Evolutionary conservation across 2,113 vertebrate species (phyloP).

Genomic region (Strix uralensis): DNA sequence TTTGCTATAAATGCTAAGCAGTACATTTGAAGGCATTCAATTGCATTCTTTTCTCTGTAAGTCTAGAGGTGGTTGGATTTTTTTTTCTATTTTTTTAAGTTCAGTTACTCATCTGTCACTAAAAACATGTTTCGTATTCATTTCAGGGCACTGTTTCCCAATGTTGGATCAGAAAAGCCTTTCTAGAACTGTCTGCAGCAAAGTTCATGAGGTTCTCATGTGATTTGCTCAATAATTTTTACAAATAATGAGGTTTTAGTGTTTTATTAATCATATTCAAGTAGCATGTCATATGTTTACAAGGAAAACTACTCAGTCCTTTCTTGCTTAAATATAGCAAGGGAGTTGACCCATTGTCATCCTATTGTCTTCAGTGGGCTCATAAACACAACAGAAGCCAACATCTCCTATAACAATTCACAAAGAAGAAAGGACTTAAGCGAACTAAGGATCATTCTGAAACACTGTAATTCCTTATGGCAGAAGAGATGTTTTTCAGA

Average conservation of each 20-base stretch:
- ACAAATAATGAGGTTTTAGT: not conserved
- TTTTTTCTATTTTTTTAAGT: not conserved
- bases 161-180: not conserved
- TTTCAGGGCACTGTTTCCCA: not conserved
- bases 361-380: not conserved
- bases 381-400: not conserved
- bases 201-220: not conserved
- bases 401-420: not conserved
- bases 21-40: not conserved
- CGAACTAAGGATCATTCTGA: not conserved
- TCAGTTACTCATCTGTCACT: not conserved
- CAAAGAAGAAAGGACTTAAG: not conserved
- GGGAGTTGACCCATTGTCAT: not conserved
- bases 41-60: not conserved
- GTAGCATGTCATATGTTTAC: not conserved
- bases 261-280: not conserved
- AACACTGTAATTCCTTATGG: not conserved
- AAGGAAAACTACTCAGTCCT: not conserved
- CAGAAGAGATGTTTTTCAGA: not conserved
- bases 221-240: not conserved
- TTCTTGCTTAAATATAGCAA: not conserved
- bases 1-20: not conserved
- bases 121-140: rapidly evolving
- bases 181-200: not conserved
- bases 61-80: not conserved